Conservation (phyloP, 2,113 vertebrate genomes). For the Istiophorus platypterus region DNA sequence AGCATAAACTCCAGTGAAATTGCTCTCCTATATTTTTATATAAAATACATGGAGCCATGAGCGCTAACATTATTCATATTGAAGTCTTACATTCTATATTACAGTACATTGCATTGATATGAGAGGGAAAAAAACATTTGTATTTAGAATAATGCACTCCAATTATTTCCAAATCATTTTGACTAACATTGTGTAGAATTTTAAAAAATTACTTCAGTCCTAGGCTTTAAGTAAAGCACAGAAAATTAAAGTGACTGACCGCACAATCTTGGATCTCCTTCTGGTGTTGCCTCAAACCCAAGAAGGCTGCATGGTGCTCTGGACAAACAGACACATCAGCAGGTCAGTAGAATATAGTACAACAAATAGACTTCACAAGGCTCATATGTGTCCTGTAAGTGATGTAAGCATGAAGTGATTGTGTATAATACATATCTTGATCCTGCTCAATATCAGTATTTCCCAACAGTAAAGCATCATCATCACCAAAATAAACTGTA, state of each 20-base stretch:
- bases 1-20: no score
- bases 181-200: background rate
- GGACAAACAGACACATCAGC: slow-evolving; percentile 54
- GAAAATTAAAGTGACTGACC: slow-evolving; percentile 75
- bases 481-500: background rate
- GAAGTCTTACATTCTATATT: background rate
- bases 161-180: background rate
- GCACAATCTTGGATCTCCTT: slow-evolving; percentile 76
- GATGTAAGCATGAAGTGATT: background rate
- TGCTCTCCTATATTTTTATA: no score
- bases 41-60: background rate
- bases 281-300: slow-evolving; percentile 78
- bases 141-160: background rate
- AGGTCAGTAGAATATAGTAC: slow-evolving; percentile 17
- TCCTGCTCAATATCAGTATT: background rate
- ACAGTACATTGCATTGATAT: background rate
- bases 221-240: background rate
- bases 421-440: background rate
- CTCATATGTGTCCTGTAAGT: background rate
- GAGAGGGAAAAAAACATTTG: no score
- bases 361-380: background rate
- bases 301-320: slow-evolving; percentile 83
- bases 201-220: background rate
- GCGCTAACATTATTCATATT: background rate
- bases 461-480: background rate